Evolutionary conservation across 2,888 invertebrate genomes (phyloP).

Genomic region (Augiades crinisus): DNA sequence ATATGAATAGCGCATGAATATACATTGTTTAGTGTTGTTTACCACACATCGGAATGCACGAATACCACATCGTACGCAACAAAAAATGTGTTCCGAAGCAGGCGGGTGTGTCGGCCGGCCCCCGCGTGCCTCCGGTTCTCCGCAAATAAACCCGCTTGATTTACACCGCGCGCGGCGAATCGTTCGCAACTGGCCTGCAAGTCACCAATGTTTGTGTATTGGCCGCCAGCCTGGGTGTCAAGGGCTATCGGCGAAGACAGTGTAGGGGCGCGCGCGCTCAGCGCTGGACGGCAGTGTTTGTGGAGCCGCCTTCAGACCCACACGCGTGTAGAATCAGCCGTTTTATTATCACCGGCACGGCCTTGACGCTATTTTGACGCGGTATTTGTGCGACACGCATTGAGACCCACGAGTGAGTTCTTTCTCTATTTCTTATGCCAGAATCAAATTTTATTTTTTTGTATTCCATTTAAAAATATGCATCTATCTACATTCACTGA

Average conservation of each 20-base stretch:
- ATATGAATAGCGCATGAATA: too few species aligned
- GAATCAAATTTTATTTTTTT: not conserved
- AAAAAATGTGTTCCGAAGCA: not conserved
- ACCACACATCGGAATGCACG: not conserved
- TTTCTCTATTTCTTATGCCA: not conserved
- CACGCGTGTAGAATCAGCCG: constrained; percentile 31
- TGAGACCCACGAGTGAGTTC: constrained; percentile 51
- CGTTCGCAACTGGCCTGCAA: not conserved
- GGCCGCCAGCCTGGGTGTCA: constrained; percentile 12
- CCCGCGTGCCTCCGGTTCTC: constrained; percentile 29
- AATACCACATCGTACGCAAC: not conserved
- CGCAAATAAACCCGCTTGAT: constrained; percentile 1
- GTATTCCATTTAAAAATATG: not conserved
- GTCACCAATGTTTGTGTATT: constrained; percentile 13
- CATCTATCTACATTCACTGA: not conserved
- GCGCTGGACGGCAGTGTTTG: constrained; percentile 29
- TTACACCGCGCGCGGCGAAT: not conserved
- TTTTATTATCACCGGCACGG: constrained; percentile 29
- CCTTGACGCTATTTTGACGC: constrained; percentile 63
- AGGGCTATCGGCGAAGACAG: constrained; percentile 25
- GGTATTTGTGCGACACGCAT: constrained; percentile 34
- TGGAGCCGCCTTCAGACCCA: constrained; percentile 17
- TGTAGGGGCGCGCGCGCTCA: constrained; percentile 27
- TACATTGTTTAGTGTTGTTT: too few species aligned
- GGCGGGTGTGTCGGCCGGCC: constrained; percentile 39